These are phyloP conservation scores for Steinernema feltiae DNA, from an alignment of 1,140 invertebrate species.

Conservation along the genomic window DNA sequence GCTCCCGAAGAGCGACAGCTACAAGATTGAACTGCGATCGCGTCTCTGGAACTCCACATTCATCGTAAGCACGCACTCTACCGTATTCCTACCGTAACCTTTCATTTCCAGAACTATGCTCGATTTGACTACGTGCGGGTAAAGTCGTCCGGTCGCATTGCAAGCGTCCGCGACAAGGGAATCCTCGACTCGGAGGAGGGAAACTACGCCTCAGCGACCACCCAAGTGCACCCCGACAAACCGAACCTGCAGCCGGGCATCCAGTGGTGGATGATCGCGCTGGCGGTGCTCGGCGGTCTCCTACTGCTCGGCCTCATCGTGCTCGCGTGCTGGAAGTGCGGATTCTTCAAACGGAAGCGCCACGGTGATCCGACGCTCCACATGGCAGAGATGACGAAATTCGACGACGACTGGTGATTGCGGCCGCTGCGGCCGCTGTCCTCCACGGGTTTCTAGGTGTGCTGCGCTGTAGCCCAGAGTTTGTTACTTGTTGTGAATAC, in stretches of 20 bases:
- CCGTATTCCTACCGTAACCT: neutral
- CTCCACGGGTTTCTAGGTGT: neutral
- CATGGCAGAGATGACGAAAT: neutral
- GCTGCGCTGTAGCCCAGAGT: neutral
- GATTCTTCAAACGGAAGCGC: neutral
- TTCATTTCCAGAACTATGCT: neutral
- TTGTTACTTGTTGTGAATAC: neutral
- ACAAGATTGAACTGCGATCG: neutral
- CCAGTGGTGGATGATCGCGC: neutral
- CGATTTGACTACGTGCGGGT: neutral
- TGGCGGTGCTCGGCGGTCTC: neutral
- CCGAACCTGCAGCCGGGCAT: neutral
- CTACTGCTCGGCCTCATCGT: neutral
- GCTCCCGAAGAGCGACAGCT: neutral
- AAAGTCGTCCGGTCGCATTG: neutral
- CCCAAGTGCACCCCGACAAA: neutral
- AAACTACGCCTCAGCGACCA: neutral
- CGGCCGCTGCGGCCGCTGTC: neutral
- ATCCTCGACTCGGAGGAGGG: neutral
- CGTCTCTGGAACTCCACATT: neutral
- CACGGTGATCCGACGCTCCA: neutral
- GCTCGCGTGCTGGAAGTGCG: neutral
- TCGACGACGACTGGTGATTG: neutral
- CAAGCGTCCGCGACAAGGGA: neutral
- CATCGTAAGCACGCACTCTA: neutral